Conservation (phyloP, 2,113 vertebrate species). For the Dryoscopus gambensis region DNA sequence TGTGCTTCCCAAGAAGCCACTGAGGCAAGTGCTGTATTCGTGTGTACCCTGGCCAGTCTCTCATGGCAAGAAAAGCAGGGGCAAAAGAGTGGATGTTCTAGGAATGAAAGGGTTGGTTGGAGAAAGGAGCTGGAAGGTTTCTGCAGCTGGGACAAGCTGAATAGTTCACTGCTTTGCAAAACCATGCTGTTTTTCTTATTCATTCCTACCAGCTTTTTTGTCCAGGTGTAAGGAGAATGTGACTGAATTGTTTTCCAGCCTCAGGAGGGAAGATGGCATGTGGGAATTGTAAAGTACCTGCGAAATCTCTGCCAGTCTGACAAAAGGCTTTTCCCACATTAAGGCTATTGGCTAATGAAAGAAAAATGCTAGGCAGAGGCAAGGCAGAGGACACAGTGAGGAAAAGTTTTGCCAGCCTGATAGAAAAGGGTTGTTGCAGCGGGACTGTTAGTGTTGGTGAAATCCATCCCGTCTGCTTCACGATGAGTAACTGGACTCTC, state of each 20-base stretch:
- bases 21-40: not conserved
- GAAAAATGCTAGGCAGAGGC: conserved; percentile 11
- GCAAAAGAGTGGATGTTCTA: not conserved
- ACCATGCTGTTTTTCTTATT: not conserved
- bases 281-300: conserved; percentile 15
- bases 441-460: not conserved
- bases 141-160: not conserved
- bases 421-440: not conserved
- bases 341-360: not conserved
- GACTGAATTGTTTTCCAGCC: conserved; percentile 4
- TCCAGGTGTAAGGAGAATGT: not conserved
- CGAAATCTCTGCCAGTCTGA: not conserved
- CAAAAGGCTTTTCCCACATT: conserved; percentile 18
- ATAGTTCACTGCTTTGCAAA: not conserved
- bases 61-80: not conserved
- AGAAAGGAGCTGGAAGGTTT: not conserved
- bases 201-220: not conserved
- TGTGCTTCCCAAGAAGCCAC: not conserved
- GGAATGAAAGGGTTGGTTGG: not conserved
- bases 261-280: not conserved
- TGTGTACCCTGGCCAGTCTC: not conserved
- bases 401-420: not conserved
- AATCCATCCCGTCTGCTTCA: not conserved
- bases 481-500: not conserved
- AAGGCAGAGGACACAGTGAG: not conserved